These are phyloP conservation scores for Bradypodion pumilum DNA, from an alignment of 2,797 vertebrate genomes.

Conservation along the genomic window DNA sequence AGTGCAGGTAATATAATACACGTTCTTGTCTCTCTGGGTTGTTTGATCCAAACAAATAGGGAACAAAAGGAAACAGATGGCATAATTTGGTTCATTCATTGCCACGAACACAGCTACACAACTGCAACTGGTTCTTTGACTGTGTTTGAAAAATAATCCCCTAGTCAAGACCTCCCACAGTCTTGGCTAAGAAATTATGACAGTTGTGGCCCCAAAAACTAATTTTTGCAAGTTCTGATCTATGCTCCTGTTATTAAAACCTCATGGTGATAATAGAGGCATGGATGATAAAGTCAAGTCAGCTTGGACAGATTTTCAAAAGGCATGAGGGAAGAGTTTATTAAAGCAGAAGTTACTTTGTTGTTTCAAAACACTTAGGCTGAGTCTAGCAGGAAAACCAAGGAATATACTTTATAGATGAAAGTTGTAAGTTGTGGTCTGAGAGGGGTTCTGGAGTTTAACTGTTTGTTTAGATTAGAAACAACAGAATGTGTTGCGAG, in stretches of 20 bases:
- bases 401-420: neutral
- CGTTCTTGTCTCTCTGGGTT: neutral
- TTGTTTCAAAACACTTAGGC: neutral
- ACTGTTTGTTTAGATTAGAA: no score
- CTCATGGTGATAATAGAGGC: neutral
- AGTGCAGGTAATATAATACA: neutral
- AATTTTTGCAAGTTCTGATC: neutral
- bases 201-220: no score
- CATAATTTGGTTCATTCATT: constrained; percentile 4
- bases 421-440: neutral
- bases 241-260: neutral
- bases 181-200: no score
- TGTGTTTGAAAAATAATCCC: no score
- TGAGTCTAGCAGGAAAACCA: neutral
- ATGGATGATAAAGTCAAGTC: neutral
- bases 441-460: no score
- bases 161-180: no score
- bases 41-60: constrained; percentile 58
- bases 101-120: neutral
- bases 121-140: neutral
- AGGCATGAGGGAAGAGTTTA: neutral
- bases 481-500: no score
- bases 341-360: neutral
- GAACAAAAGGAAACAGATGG: neutral
- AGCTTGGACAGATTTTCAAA: neutral